Percentiles rank a stretch among this genome's conserved stretches.
phyloP scores from a whole-genome alignment of 2,797 vertebrate species.

The Phataginus tetradactyla region DNA sequence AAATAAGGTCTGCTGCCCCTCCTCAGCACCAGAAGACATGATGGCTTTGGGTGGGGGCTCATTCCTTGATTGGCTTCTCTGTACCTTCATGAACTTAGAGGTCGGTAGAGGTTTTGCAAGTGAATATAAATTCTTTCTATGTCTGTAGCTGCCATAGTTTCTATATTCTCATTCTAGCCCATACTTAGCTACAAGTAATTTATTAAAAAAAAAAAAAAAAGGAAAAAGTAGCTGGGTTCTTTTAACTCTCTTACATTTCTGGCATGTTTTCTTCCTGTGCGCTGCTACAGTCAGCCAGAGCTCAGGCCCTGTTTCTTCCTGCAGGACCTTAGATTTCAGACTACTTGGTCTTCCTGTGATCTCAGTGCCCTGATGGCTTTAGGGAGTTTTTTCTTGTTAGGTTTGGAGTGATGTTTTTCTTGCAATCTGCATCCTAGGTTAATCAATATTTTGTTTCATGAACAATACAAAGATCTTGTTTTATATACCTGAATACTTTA shows the following conservation, averaged over 20 bases:
- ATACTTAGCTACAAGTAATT: background rate
- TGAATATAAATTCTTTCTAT: background rate
- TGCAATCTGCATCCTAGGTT: background rate
- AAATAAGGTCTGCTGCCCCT: background rate
- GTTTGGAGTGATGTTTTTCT: slow-evolving; percentile 7
- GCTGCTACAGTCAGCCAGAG: background rate
- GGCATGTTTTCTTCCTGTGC: background rate
- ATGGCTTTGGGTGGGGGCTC: background rate
- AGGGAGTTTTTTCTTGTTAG: background rate
- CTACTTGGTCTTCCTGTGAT: background rate
- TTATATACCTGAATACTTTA: background rate
- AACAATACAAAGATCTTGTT: background rate
- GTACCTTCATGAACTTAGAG: background rate
- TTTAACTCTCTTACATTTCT: background rate
- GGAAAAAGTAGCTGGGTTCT: background rate
- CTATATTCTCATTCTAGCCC: background rate
- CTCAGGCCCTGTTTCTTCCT: background rate
- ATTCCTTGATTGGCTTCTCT: background rate
- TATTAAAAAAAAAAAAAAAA: background rate
- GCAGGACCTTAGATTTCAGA: background rate
- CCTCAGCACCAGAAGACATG: background rate
- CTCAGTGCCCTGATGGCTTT: background rate
- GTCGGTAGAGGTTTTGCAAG: background rate
- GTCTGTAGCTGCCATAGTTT: background rate
- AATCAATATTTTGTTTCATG: background rate